phyloP scores from a whole-genome alignment of 2,113 vertebrate genomes.

The Ciconia boyciana region DNA sequence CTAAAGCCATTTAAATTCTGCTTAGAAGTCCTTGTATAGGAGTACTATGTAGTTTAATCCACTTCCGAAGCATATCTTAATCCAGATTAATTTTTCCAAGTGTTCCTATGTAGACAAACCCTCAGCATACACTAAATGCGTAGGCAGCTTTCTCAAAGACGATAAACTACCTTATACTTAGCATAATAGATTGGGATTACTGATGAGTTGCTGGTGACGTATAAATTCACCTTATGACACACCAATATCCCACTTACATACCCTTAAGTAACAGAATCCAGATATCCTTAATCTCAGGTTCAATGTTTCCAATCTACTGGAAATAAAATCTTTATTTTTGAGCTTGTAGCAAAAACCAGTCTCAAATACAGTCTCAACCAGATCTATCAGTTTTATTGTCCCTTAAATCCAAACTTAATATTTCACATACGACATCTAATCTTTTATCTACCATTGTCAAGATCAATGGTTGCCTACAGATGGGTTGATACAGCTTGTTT shows the following conservation, averaged over 20 bases:
- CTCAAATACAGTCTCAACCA: background rate
- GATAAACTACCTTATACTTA: background rate
- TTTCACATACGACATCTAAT: background rate
- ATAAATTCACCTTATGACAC: background rate
- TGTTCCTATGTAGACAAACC: background rate
- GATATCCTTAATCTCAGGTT: background rate
- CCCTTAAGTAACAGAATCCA: background rate
- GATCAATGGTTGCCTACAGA: background rate
- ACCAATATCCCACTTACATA: background rate
- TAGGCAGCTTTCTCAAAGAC: background rate
- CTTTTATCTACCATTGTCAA: background rate
- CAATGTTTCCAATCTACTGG: background rate
- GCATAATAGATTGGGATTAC: background rate
- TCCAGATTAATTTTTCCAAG: conserved; percentile 1
- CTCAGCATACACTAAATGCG: background rate
- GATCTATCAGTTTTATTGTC: background rate
- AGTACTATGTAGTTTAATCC: background rate
- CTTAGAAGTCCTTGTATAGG: background rate
- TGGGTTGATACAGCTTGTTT: background rate
- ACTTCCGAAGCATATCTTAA: conserved; percentile 5
- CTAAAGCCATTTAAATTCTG: conserved; percentile 26
- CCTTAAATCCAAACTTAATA: background rate
- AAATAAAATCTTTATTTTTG: background rate
- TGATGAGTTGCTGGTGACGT: background rate
- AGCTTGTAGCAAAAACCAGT: background rate